phyloP scores from a whole-genome alignment of 2,888 invertebrate genomes.

The Steromphala cineraria region DNA sequence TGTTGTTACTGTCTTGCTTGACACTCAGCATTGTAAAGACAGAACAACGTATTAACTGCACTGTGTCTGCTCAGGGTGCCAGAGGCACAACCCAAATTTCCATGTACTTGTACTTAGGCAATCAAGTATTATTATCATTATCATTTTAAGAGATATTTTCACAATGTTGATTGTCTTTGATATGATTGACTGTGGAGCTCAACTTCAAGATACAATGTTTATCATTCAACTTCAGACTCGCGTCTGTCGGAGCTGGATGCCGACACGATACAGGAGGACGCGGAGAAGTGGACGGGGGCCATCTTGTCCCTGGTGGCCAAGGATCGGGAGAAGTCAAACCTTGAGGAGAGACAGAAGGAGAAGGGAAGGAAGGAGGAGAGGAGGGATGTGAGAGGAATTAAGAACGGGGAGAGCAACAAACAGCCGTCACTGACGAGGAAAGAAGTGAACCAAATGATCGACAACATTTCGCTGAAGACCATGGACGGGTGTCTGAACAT shows the following conservation, averaged over 20 bases:
- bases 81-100: no score
- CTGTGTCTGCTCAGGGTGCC: no score
- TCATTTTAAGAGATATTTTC: no score
- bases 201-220: no score
- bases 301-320: conserved; percentile 27
- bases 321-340: conserved; percentile 9
- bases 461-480: conserved; percentile 57
- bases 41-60: no score
- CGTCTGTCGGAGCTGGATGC: not conserved
- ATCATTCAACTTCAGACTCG: conserved; percentile 5
- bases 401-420: not conserved
- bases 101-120: no score
- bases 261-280: conserved; percentile 25
- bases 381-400: conserved; percentile 16
- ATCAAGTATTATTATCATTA: no score
- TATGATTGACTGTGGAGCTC: no score
- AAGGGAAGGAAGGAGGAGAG: conserved; percentile 7
- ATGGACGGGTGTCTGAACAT: conserved; percentile 69
- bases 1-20: no score
- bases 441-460: conserved; percentile 56
- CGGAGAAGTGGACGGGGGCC: conserved; percentile 37
- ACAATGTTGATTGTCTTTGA: no score
- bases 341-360: conserved; percentile 4
- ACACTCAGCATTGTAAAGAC: no score
- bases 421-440: conserved; percentile 23